Conservation (phyloP, 2,113 vertebrate species). For the Calcarius ornatus region DNA sequence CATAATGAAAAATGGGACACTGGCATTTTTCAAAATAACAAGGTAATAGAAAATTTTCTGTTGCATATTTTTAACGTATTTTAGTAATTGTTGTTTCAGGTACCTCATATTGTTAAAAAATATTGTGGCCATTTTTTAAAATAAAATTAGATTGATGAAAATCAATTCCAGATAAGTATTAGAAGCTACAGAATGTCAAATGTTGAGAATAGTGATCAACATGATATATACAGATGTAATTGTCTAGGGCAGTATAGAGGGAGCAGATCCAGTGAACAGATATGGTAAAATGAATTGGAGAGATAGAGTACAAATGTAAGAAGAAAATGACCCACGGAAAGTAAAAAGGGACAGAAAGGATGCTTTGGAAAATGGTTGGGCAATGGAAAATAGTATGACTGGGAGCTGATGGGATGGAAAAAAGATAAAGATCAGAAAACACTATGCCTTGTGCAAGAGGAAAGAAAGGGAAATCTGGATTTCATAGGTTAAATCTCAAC, state of each 20-base stretch:
- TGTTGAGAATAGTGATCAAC: neutral
- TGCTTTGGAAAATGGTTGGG: neutral
- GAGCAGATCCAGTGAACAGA: neutral
- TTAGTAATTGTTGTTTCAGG: neutral
- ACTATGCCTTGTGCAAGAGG: neutral
- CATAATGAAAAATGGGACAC: neutral
- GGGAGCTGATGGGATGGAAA: neutral
- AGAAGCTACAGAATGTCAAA: neutral
- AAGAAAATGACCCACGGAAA: neutral
- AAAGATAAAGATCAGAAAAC: neutral
- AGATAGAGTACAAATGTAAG: neutral
- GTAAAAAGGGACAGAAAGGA: neutral
- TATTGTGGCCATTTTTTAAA: neutral
- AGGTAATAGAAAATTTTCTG: neutral
- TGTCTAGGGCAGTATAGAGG: neutral
- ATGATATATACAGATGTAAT: neutral
- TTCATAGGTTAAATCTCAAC: neutral
- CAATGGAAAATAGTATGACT: neutral
- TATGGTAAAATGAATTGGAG: neutral
- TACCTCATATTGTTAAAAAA: neutral
- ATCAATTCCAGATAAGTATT: neutral
- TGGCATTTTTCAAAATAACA: neutral
- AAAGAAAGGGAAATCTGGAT: neutral
- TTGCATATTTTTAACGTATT: neutral
- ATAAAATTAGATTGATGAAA: neutral